Evolutionary conservation across 2,797 vertebrate species (phyloP).

Genomic region (Characodon lateralis): DNA sequence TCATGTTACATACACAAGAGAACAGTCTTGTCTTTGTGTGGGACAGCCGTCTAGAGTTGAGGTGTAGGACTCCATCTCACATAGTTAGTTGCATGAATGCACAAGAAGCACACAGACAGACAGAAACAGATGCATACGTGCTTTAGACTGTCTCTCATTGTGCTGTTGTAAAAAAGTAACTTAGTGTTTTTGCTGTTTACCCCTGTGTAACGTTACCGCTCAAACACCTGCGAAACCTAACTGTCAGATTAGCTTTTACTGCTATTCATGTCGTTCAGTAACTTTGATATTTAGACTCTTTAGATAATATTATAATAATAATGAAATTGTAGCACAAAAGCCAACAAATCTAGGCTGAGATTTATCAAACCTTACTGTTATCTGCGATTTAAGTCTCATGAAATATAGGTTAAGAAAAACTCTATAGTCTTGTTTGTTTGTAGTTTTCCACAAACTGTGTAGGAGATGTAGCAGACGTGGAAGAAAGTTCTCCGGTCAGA

Average conservation of each 20-base stretch:
- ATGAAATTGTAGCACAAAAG: not conserved
- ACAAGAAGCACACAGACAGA: slow-evolving; percentile 47
- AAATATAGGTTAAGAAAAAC: not conserved
- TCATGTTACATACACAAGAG: not conserved
- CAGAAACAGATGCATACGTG: slow-evolving; percentile 2
- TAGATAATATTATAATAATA: not conserved
- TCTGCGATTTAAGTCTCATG: not conserved
- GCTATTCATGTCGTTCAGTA: not conserved
- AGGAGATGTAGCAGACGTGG: no score
- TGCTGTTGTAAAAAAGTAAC: slow-evolving; percentile 16
- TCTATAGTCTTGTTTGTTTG: not conserved
- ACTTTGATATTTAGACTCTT: not conserved
- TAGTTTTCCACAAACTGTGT: no score
- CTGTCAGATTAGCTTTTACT: not conserved
- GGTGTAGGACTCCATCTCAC: slow-evolving; percentile 55
- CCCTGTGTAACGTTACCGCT: slow-evolving; percentile 26
- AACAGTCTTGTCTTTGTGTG: slow-evolving; percentile 65
- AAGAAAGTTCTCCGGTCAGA: no score
- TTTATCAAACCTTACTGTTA: not conserved
- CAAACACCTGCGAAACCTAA: not conserved
- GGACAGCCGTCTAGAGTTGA: slow-evolving; percentile 57
- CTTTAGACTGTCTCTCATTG: slow-evolving; percentile 16
- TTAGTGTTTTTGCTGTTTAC: slow-evolving; percentile 26
- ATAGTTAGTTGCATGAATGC: slow-evolving; percentile 45
- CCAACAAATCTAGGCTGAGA: not conserved